Base-by-base conservation (phyloP, 2,888 invertebrate genomes). In the Hemicrepidius hirtus region DNA sequence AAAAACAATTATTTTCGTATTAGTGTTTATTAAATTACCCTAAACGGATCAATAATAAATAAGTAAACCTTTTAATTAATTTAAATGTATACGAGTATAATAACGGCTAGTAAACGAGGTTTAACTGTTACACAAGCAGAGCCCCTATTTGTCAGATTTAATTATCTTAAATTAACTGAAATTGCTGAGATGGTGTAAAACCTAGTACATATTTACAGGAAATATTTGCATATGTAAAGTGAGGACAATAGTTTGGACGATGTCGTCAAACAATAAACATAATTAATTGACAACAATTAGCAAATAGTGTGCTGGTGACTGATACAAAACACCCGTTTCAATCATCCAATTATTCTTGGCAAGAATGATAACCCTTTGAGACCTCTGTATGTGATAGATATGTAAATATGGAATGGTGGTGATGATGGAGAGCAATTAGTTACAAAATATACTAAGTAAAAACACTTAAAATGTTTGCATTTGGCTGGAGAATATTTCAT, bases 321-420 rank as follows among this genome's bases (percentile, higher is more conserved):
- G 86, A 86, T 86, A 86, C 86, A 86, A 86, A 86, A 86, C 84
- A 84, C 85, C 84, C 81, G 81, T 83, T 85, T 86, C 85, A 85
- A 85, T 86, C 85, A 85, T 84, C 82, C 84, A 84, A 86, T 86
- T 85, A 85, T 85, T 85, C 84, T 82, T 84, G 83, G 81, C 80
- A 81, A 82, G 80, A 78, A 81, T 80, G 84, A 84, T 85, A 86
- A 86, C 86, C 86, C 86, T 85, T 86, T 85, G 82, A 81, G 80
- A 80, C 80, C 75, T 77, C 85, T 85, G 85, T 79, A 77, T 81
- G 79, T 85, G 86, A 86, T 86, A 83, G 85, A 84, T 85, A 84
- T 85, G 85, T 83, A 85, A 85, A 85, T 85, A 84, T 73, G n/a
- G 75, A 76, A 76, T 76, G 46, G 77, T 76, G 75, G 76, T 75